phyloP scores from a whole-genome alignment of 2,797 vertebrate species.

The Poecilia gillii region DNA sequence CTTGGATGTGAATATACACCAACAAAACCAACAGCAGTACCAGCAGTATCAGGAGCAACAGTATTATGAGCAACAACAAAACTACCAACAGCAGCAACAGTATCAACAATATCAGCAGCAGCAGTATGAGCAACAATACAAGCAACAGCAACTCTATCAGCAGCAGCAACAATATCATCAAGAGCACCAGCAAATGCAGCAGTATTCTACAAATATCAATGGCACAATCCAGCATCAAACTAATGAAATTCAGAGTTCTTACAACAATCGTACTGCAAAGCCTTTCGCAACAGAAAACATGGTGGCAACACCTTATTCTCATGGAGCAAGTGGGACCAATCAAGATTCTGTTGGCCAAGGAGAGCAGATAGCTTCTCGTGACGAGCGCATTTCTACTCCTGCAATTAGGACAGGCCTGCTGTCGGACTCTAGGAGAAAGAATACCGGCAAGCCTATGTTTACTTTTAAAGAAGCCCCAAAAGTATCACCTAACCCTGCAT shows the following conservation, averaged over 20 bases:
- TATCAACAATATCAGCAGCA: conserved; percentile 72
- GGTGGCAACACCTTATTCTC: conserved; percentile 81
- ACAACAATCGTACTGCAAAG: conserved; percentile 87
- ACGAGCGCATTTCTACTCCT: conserved; percentile 94
- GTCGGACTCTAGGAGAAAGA: conserved; percentile 86
- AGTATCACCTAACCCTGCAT: conserved; percentile 91
- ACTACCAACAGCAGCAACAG: conserved; percentile 59
- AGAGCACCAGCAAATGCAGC: conserved; percentile 76
- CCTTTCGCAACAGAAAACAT: conserved; percentile 86
- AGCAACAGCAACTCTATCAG: conserved; percentile 74
- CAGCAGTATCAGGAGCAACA: conserved; percentile 77
- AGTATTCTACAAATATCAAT: conserved; percentile 83
- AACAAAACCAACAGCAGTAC: conserved; percentile 74
- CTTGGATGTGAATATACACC: conserved; percentile 83
- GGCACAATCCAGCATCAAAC: conserved; percentile 82
- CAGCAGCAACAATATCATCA: conserved; percentile 74
- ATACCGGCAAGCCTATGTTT: conserved; percentile 92
- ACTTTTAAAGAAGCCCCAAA: conserved; percentile 94
- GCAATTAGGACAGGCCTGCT: conserved; percentile 92
- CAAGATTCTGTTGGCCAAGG: conserved; percentile 83
- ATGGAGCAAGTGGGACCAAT: conserved; percentile 75
- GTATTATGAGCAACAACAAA: conserved; percentile 72
- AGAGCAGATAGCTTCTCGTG: conserved; percentile 94
- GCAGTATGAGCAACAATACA: conserved; percentile 71
- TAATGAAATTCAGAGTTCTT: conserved; percentile 78